These are phyloP conservation scores for Nannospalax galili DNA, from an alignment of 2,113 vertebrate genomes.

Conservation along the genomic window DNA sequence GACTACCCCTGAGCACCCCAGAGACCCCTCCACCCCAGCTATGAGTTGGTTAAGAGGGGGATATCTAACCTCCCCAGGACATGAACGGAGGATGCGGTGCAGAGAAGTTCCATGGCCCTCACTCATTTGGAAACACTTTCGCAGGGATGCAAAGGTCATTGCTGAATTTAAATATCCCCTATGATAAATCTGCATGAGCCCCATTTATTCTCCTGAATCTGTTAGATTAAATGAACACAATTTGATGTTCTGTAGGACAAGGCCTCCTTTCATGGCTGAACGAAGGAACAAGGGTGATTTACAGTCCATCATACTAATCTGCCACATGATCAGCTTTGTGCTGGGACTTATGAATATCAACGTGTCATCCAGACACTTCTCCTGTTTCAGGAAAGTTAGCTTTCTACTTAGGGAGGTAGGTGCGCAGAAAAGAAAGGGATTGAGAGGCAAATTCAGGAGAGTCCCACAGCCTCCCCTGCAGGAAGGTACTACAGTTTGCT, in stretches of 20 bases:
- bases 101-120: conserved; percentile 58
- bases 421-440: conserved; percentile 34
- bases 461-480: not conserved
- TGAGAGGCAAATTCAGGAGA: not conserved
- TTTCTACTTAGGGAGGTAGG: conserved; percentile 2
- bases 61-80: not conserved
- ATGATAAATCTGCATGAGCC: conserved; percentile 64
- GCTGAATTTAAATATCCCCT: conserved; percentile 66
- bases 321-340: conserved; percentile 74
- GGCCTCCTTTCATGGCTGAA: conserved; percentile 76
- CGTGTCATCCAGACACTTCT: not conserved
- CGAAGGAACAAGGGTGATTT: conserved; percentile 72
- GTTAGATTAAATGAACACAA: conserved; percentile 70
- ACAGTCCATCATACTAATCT: conserved; percentile 75
- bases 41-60: conserved; percentile 1
- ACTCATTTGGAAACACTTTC: conserved; percentile 55
- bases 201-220: conserved; percentile 65
- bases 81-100: not conserved
- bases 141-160: conserved; percentile 70
- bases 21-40: fast-evolving
- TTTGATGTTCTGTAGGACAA: conserved; percentile 79
- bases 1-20: not conserved
- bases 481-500: not conserved
- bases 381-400: not conserved
- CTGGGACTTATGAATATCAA: conserved; percentile 72